Conservation (phyloP, 2,888 invertebrate genomes). For the Athripsodes cinereus region DNA sequence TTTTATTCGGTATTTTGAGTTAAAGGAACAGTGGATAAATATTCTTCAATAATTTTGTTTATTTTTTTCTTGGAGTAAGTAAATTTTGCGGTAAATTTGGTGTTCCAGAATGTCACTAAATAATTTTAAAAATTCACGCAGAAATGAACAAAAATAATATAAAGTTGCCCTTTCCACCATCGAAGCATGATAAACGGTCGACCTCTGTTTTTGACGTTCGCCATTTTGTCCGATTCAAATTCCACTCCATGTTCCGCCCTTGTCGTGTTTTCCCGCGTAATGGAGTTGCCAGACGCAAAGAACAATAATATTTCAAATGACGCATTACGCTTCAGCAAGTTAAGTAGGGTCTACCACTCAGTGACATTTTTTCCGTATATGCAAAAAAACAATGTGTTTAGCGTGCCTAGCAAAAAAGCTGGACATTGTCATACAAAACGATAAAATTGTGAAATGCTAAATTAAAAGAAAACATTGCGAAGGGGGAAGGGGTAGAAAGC, state of each 20-base stretch:
- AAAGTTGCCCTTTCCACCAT: slow-evolving; percentile 2
- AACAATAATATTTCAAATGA: slow-evolving; percentile 7
- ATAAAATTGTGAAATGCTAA: too few relatives aligned
- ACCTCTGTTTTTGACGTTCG: slow-evolving; percentile 9
- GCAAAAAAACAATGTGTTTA: too few relatives aligned
- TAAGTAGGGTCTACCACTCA: neutral
- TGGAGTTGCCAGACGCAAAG: slow-evolving; percentile 15
- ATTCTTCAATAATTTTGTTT: too few relatives aligned
- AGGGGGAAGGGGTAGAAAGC: too few relatives aligned
- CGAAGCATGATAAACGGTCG: slow-evolving; percentile 13
- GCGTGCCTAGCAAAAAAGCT: too few relatives aligned
- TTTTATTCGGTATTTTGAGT: too few relatives aligned
- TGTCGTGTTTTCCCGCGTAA: slow-evolving; percentile 21
- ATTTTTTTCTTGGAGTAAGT: neutral
- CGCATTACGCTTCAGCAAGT: slow-evolving; percentile 1
- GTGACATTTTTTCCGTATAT: too few relatives aligned
- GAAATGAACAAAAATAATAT: neutral
- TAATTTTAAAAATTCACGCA: neutral
- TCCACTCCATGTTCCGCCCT: slow-evolving; percentile 17
- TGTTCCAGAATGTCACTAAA: neutral
- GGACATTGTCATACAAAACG: too few relatives aligned
- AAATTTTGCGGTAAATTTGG: neutral
- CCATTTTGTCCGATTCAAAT: slow-evolving; percentile 15
- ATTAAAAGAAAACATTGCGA: too few relatives aligned
- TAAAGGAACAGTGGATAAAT: too few relatives aligned